These are phyloP conservation scores for Callithrix jacchus DNA, from an alignment of 2,113 vertebrate genomes.

Conservation along the genomic window DNA sequence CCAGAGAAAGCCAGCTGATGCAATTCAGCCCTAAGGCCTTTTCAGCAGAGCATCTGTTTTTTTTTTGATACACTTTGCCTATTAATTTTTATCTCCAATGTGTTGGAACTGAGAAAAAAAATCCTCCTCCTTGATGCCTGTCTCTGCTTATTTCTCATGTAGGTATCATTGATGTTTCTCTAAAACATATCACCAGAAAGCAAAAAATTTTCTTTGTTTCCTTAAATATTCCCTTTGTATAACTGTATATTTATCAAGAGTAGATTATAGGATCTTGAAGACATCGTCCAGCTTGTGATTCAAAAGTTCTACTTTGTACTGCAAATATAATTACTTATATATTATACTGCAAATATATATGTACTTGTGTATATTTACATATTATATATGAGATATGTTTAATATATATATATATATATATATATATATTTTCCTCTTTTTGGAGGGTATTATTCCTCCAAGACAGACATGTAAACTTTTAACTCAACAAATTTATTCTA, in stretches of 20 bases:
- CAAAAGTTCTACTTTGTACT: not conserved
- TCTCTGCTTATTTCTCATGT: constrained; percentile 63
- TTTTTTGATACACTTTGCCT: constrained; percentile 77
- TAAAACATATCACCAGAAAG: constrained; percentile 41
- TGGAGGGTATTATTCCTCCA: not conserved
- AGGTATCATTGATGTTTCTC: constrained; percentile 40
- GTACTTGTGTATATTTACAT: not conserved
- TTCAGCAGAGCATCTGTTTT: constrained; percentile 76
- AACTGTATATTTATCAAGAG: not conserved
- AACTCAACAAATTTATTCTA: not conserved
- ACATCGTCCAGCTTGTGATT: not conserved
- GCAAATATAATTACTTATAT: not conserved
- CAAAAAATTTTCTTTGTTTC: not conserved
- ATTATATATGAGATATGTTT: too few species aligned
- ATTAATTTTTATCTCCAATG: constrained; percentile 72
- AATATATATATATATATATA: not conserved
- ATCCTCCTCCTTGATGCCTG: constrained; percentile 46
- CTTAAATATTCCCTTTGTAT: constrained; percentile 7
- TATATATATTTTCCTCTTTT: not conserved
- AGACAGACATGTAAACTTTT: not conserved
- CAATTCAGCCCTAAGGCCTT: constrained; percentile 63
- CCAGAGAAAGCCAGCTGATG: constrained; percentile 69
- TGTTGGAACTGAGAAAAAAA: constrained; percentile 61
- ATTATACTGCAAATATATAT: not conserved
- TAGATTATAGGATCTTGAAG: not conserved